A percentile compares a stretch with the other conserved stretches of the same genome.
Evolutionary conservation across 2,113 vertebrate species (phyloP).

Genomic region (Rhea pennata): DNA sequence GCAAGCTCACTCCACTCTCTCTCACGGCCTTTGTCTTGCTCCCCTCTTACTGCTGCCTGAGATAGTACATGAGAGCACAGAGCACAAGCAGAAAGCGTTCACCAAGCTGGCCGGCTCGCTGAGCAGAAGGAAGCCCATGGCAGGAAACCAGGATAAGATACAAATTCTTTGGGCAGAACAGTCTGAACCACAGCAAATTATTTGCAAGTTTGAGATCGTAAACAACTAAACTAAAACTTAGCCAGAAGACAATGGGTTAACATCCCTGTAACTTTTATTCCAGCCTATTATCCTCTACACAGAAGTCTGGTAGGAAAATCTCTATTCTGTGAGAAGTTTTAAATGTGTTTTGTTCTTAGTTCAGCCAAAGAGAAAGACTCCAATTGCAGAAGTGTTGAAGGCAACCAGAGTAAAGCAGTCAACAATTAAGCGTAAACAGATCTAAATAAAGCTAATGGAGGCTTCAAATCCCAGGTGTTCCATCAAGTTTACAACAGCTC

Average conservation of each 20-base stretch:
- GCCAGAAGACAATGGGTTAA: background rate
- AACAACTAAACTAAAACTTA: background rate
- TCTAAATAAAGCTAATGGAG: background rate
- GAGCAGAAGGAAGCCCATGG: background rate
- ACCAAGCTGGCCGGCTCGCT: background rate
- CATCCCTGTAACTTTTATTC: background rate
- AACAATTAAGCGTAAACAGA: background rate
- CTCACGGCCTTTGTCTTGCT: background rate
- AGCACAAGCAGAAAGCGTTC: too few species aligned
- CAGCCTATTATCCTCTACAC: background rate
- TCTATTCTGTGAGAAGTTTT: background rate
- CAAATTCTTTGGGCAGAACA: background rate
- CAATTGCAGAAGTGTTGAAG: background rate
- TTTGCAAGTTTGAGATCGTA: background rate
- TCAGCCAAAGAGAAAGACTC: background rate
- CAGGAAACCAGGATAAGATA: background rate
- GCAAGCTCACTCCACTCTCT: background rate
- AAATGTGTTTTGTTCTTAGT: background rate
- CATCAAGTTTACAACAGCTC: background rate
- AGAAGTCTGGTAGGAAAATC: background rate
- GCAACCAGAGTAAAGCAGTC: background rate
- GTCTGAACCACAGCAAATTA: background rate
- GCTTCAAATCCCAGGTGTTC: background rate
- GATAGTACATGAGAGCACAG: rapidly evolving
- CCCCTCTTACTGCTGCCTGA: background rate